These are phyloP conservation scores for Tenualosa thibaudeaui DNA, from an alignment of 2,797 vertebrate species.

Conservation along the genomic window DNA sequence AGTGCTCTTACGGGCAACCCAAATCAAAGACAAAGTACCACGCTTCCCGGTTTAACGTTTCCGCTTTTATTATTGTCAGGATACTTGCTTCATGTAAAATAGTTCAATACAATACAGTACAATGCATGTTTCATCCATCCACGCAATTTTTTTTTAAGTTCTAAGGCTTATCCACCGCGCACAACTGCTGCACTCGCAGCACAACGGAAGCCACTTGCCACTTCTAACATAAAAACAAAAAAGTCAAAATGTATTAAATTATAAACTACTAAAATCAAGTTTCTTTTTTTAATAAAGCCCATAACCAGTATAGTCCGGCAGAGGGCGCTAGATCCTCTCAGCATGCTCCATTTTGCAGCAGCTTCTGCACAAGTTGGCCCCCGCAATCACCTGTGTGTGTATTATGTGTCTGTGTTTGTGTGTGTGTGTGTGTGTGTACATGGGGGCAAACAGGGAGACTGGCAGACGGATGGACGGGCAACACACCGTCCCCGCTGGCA, in stretches of 20 bases:
- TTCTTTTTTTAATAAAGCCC: conserved; percentile 64
- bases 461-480: conserved; percentile 51
- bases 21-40: conserved; percentile 30
- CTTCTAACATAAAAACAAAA: conserved; percentile 73
- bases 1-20: neutral
- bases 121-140: conserved; percentile 91
- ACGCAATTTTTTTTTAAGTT: conserved; percentile 71
- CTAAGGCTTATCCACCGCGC: conserved; percentile 89
- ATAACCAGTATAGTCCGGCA: conserved; percentile 60
- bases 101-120: conserved; percentile 99
- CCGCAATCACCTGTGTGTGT: conserved; percentile 60
- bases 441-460: conserved; percentile 42
- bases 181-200: conserved; percentile 78
- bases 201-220: conserved; percentile 71
- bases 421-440: neutral
- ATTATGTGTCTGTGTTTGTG: conserved; percentile 34
- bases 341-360: conserved; percentile 68
- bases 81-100: conserved; percentile 99
- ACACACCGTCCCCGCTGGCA: conserved; percentile 73
- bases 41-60: conserved; percentile 71
- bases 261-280: conserved; percentile 77
- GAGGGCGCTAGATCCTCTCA: conserved; percentile 64
- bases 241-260: conserved; percentile 77
- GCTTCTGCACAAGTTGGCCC: conserved; percentile 66
- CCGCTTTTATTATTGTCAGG: conserved; percentile 95